These are phyloP conservation scores for Oryzaephilus surinamensis DNA, from an alignment of 1,140 invertebrate genomes.

Conservation along the genomic window DNA sequence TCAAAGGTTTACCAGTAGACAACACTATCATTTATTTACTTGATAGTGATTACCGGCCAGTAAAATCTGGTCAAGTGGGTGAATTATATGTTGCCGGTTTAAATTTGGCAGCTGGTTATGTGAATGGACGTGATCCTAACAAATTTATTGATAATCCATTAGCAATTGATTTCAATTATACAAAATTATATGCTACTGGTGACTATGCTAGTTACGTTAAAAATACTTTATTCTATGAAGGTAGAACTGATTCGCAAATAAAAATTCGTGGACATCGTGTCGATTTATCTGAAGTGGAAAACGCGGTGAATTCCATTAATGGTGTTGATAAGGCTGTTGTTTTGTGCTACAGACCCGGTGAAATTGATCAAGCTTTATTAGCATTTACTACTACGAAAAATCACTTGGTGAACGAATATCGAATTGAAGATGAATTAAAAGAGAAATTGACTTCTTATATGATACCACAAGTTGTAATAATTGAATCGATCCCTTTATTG, in stretches of 20 bases:
- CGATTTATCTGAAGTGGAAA: conserved; percentile 73
- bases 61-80: conserved; percentile 58
- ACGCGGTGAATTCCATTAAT: conserved; percentile 45
- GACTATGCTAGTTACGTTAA: conserved; percentile 71
- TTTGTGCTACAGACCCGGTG: conserved; percentile 65
- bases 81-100: conserved; percentile 68
- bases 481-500: conserved; percentile 63
- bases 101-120: conserved; percentile 70
- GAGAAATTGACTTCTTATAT: conserved; percentile 60
- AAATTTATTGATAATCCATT: conserved; percentile 64
- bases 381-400: conserved; percentile 56
- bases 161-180: conserved; percentile 44
- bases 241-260: conserved; percentile 74
- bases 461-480: conserved; percentile 62
- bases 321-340: conserved; percentile 46
- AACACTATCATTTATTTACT: conserved; percentile 72
- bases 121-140: conserved; percentile 57
- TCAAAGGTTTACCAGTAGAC: conserved; percentile 54
- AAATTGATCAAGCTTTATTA: conserved; percentile 58
- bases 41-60: conserved; percentile 55
- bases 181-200: conserved; percentile 63
- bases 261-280: conserved; percentile 79
- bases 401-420: conserved; percentile 42
- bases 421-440: conserved; percentile 53
- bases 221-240: conserved; percentile 61